phyloP scores from a whole-genome alignment of 2,888 invertebrate species.

The Tachina fera region DNA sequence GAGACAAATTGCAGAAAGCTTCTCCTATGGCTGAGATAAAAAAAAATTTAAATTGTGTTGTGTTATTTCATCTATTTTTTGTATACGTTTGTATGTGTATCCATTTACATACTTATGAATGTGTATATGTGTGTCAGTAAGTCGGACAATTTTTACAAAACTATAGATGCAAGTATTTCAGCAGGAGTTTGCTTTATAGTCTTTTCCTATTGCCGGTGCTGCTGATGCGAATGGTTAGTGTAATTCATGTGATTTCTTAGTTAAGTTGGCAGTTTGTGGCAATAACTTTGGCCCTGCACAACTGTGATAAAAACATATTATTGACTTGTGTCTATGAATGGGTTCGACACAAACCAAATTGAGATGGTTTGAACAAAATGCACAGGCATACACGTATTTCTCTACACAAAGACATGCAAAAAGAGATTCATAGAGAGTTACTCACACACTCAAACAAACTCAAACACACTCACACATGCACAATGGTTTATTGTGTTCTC shows the following conservation, averaged over 20 bases:
- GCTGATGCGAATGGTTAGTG: constrained; percentile 38
- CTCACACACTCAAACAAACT: neutral
- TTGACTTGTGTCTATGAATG: constrained; percentile 69
- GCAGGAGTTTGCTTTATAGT: constrained; percentile 20
- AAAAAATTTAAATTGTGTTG: constrained; percentile 58
- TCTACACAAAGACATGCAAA: neutral
- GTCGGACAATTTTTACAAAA: neutral
- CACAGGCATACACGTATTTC: constrained; percentile 6
- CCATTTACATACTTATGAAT: constrained; percentile 1
- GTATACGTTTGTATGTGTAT: neutral
- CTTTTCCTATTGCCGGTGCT: constrained; percentile 23
- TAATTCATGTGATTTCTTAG: constrained; percentile 66
- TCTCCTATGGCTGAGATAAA: constrained; percentile 27
- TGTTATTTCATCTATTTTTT: constrained; percentile 49
- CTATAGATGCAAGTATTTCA: constrained; percentile 23
- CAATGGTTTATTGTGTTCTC: constrained; percentile 45
- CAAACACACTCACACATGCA: constrained; percentile 6
- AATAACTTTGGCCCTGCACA: constrained; percentile 70
- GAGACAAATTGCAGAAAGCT: constrained; percentile 15
- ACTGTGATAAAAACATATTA: constrained; percentile 69
- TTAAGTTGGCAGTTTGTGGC: constrained; percentile 68
- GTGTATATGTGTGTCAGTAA: constrained; percentile 14
- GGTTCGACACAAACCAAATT: constrained; percentile 70
- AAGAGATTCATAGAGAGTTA: neutral
- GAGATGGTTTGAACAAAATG: constrained; percentile 57